These are phyloP conservation scores for Pristionchus exspectatus DNA, from an alignment of 2,888 invertebrate species.

Conservation along the genomic window DNA sequence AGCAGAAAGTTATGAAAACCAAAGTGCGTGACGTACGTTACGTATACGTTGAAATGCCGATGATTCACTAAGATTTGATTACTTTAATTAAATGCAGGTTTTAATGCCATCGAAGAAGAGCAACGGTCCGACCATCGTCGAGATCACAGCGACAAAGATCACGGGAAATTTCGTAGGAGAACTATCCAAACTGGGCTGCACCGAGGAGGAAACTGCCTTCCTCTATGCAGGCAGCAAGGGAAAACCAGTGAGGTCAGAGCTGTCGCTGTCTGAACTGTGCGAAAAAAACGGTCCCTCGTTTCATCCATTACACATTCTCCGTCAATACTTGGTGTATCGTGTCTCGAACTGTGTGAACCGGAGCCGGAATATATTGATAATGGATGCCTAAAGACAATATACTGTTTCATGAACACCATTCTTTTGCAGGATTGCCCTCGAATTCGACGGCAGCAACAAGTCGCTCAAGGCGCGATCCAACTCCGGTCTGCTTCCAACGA, in stretches of 20 bases:
- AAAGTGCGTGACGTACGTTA: too few species aligned
- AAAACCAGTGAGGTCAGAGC: conserved; percentile 43
- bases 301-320: not conserved
- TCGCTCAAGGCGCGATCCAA: conserved; percentile 11
- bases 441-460: conserved; percentile 53
- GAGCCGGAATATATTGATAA: too few species aligned
- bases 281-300: not conserved
- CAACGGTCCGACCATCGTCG: conserved; percentile 43
- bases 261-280: not conserved
- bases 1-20: too few species aligned
- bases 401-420: too few species aligned
- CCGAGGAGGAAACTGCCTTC: conserved; percentile 55
- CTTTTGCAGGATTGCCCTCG: conserved; percentile 37
- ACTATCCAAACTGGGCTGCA: conserved; percentile 51
- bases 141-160: conserved; percentile 37
- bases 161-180: conserved; percentile 60
- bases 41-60: too few species aligned
- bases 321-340: too few species aligned
- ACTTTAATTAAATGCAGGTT: too few species aligned
- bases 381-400: too few species aligned
- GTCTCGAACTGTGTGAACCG: too few species aligned
- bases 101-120: conserved; percentile 42
- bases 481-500: not conserved
- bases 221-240: conserved; percentile 54
- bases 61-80: too few species aligned